Conservation (phyloP, 2,113 vertebrate genomes). For the Phoenicopterus ruber region DNA sequence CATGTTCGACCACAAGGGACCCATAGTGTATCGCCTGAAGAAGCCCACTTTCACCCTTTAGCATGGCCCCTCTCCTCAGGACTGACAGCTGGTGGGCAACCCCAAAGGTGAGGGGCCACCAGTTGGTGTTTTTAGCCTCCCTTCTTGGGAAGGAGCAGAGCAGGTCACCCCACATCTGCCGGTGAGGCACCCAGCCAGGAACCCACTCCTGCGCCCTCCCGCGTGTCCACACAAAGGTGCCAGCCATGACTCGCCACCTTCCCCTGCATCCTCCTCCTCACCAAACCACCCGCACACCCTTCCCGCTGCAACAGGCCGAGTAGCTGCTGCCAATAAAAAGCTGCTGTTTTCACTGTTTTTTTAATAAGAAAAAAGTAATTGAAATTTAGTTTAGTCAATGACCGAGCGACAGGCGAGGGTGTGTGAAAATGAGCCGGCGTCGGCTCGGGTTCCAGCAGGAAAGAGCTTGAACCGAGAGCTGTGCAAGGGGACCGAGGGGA, state of each 20-base stretch:
- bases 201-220: neutral
- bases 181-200: neutral
- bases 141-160: neutral
- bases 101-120: neutral
- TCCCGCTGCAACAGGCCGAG: neutral
- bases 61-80: neutral
- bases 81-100: neutral
- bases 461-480: neutral
- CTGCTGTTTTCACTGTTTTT: neutral
- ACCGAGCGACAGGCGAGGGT: neutral
- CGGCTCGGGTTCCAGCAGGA: neutral
- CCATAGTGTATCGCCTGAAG: neutral
- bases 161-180: neutral
- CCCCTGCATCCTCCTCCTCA: neutral
- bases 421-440: neutral
- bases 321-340: slow-evolving; percentile 11
- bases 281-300: neutral
- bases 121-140: neutral
- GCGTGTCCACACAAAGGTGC: neutral
- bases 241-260: neutral
- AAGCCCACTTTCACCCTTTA: neutral
- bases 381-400: slow-evolving; percentile 52
- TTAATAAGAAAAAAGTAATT: slow-evolving; percentile 27
- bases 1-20: fast-evolving
- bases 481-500: neutral